phyloP scores from a whole-genome alignment of 2,888 invertebrate species.

The Gonocerus acuteangulatus region DNA sequence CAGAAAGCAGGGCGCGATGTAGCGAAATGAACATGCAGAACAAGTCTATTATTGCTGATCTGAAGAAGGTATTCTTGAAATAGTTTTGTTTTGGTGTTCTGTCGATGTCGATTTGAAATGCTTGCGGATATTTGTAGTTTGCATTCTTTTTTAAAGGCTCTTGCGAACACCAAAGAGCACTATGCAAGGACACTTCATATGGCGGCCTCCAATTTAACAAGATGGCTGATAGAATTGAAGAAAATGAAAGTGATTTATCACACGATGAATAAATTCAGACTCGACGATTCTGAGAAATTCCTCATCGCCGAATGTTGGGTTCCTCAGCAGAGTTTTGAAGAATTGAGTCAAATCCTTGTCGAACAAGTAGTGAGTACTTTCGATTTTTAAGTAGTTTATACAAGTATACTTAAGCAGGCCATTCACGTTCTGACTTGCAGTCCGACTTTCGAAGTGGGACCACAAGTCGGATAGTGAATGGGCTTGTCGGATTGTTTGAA shows the following conservation, averaged over 20 bases:
- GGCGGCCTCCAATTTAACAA: slow-evolving; percentile 78
- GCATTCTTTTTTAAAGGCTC: neutral
- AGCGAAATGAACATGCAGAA: slow-evolving; percentile 2
- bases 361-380: slow-evolving; percentile 62
- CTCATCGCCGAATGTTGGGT: slow-evolving; percentile 87
- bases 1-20: slow-evolving; percentile 48
- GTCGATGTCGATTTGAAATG: neutral
- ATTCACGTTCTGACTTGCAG: no score
- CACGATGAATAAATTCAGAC: slow-evolving; percentile 83
- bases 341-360: slow-evolving; percentile 68
- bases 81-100: neutral
- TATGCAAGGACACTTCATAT: slow-evolving; percentile 73
- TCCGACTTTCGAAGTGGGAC: no score
- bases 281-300: slow-evolving; percentile 84
- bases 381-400: neutral
- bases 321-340: slow-evolving; percentile 59
- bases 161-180: slow-evolving; percentile 65
- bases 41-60: slow-evolving; percentile 16
- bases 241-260: slow-evolving; percentile 93
- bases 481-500: no score
- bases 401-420: no score
- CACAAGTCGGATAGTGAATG: no score
- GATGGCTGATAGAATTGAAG: slow-evolving; percentile 77
- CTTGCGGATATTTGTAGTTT: neutral
- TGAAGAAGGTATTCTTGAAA: slow-evolving; percentile 15